Base-by-base conservation (phyloP, 2,797 vertebrate species). In the Todus mexicanus region DNA sequence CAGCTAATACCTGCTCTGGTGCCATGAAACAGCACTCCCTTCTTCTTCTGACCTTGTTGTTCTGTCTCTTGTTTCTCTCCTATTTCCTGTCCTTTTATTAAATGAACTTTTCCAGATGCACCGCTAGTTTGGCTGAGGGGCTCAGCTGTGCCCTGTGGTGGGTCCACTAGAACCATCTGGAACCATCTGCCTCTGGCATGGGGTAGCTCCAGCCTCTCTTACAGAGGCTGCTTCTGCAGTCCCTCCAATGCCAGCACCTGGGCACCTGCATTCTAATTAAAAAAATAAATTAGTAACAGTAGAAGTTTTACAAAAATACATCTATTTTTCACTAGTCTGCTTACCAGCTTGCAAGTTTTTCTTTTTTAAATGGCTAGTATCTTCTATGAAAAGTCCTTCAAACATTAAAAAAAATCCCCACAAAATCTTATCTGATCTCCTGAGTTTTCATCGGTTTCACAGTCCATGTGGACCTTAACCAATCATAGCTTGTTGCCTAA, bases 401-500 rank as follows among this genome's bases (percentile, higher is more conserved):
- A 74, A 92, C 19, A 68, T 83, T 66, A 61, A 60, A 89, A 88
- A 83, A 64, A n/a, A 22, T 14, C 22, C 17, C 15, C 63, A 48
- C 37, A 65, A 92, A 78, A 63, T 42, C 18, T 50, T 29, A 89
- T 80, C 51, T 92, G 60, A 74, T 90, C 78, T 96, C 89, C 27
- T 66, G 79, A 94, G 72, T 59, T 93, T 93, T 84, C 79, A 95
- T 93, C 72, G 54, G 37, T 96, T 97, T 96, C 74, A 89, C 69
- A 94, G 83, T 93, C 94, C 75, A 25, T 91, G 71, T 92, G 92
- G 86, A 87, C 72, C 45, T 71, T 95, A 97, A 96, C 94, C 91
- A 97, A 96, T 96, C 92, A 93, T 80, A 94, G 63, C 69, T 50
- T 56, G 1, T 92, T 92, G 84, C 86, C 88, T 97, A 94, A 96